These are phyloP conservation scores for Eupsittula cactorum DNA, from an alignment of 2,113 vertebrate species.

Conservation along the genomic window DNA sequence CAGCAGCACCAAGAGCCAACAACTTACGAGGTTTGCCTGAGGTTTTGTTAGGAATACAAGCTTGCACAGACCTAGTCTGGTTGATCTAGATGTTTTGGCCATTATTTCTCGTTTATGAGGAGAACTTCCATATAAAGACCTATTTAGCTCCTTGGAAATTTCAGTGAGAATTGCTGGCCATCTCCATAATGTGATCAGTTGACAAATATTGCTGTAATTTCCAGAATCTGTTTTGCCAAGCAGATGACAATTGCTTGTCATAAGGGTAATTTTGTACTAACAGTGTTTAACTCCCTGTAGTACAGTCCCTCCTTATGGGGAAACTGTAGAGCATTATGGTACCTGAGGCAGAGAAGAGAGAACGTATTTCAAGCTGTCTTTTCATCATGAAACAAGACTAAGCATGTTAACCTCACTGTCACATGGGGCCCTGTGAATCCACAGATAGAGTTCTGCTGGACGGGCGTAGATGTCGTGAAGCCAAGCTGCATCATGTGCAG, in stretches of 20 bases:
- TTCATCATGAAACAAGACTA: background rate
- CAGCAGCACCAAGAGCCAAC: background rate
- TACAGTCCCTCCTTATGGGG: background rate
- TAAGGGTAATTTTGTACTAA: background rate
- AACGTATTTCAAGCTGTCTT: background rate
- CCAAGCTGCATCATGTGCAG: rapidly evolving
- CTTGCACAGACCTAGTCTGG: background rate
- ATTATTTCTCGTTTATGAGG: background rate
- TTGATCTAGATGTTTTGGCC: background rate
- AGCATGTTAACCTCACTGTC: background rate
- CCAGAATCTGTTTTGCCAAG: background rate
- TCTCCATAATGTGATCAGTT: background rate
- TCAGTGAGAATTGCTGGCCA: background rate
- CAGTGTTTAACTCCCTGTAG: background rate
- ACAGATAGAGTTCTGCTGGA: background rate
- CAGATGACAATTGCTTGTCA: background rate
- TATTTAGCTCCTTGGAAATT: background rate
- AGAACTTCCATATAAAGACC: rapidly evolving
- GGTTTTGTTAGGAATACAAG: background rate
- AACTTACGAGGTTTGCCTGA: background rate
- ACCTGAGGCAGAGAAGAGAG: background rate
- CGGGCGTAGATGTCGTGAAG: rapidly evolving
- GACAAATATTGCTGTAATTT: background rate
- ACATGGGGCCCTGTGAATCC: background rate
- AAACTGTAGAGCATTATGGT: background rate